Conservation (phyloP, 2,797 vertebrate genomes). For the Pampus argenteus region DNA sequence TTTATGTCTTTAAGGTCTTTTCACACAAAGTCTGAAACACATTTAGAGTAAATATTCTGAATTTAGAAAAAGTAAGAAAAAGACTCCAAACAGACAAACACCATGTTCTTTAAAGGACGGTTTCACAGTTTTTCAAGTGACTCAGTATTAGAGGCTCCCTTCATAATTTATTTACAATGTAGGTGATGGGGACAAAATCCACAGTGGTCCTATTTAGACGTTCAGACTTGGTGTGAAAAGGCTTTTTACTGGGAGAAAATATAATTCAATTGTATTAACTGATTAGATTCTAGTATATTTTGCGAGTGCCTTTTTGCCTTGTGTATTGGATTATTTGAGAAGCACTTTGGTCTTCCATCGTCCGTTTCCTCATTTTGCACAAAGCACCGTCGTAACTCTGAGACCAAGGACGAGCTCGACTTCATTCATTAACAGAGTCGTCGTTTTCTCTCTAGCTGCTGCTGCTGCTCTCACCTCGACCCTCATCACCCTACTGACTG, state of each 20-base stretch:
- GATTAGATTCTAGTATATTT: conserved; percentile 54
- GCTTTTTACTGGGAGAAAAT: conserved; percentile 23
- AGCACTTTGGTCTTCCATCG: conserved; percentile 42
- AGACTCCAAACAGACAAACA: background rate
- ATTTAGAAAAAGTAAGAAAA: background rate
- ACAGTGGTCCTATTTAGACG: too few relatives aligned
- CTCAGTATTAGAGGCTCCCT: too few relatives aligned
- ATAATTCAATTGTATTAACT: conserved; percentile 53
- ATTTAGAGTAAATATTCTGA: background rate
- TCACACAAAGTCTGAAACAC: conserved; percentile 35
- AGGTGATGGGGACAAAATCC: too few relatives aligned
- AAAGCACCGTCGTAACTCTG: background rate
- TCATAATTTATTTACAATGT: too few relatives aligned
- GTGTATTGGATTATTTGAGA: conserved; percentile 21
- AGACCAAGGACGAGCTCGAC: conserved; percentile 1
- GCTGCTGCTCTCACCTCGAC: conserved; percentile 9
- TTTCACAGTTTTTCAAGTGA: too few relatives aligned
- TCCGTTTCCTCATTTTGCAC: conserved; percentile 17
- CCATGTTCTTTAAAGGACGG: too few relatives aligned
- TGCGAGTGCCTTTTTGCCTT: conserved; percentile 41
- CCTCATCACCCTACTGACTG: background rate
- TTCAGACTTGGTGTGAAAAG: conserved; percentile 55
- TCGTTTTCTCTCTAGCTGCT: conserved; percentile 5
- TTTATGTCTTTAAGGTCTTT: conserved; percentile 53
- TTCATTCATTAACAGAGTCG: conserved; percentile 33